Conservation (phyloP, 2,113 vertebrate species). For the Nyctibius bracteatus region DNA sequence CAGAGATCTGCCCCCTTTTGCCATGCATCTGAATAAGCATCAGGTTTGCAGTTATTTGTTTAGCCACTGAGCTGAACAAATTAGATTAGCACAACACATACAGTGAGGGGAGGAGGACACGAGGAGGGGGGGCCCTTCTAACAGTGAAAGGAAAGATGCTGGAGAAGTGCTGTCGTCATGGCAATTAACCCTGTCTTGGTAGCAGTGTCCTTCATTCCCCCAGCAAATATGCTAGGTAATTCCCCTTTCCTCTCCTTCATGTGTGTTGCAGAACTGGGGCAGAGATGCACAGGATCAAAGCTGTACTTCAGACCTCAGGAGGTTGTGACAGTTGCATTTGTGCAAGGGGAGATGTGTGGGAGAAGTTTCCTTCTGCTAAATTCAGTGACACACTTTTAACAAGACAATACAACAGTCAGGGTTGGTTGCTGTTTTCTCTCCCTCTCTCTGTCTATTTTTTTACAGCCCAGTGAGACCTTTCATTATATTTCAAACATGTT, state of each 20-base stretch:
- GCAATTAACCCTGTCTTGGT: constrained; percentile 55
- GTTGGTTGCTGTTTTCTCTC: constrained; percentile 26
- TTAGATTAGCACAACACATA: constrained; percentile 67
- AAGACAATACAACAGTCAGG: constrained; percentile 52
- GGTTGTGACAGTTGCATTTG: constrained; percentile 10
- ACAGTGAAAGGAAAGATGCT: constrained; percentile 2
- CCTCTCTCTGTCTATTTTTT: neutral
- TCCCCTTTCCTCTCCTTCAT: neutral
- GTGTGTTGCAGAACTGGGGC: neutral
- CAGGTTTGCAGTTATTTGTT: constrained; percentile 63
- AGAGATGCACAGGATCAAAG: constrained; percentile 19
- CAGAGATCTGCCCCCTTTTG: neutral
- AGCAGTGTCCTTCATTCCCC: neutral
- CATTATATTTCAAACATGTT: constrained; percentile 54
- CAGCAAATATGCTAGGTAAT: constrained; percentile 19
- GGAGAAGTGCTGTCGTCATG: constrained; percentile 25
- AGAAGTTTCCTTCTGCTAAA: constrained; percentile 43
- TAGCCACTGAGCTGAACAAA: constrained; percentile 67
- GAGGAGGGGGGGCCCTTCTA: neutral
- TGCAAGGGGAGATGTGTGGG: neutral
- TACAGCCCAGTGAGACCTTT: constrained; percentile 22
- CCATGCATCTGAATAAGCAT: constrained; percentile 50
- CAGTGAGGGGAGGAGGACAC: constrained; percentile 28
- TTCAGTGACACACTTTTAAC: constrained; percentile 40
- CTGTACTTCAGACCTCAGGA: neutral